Percentiles rank a stretch among this genome's conserved stretches.
Evolutionary conservation across 2,113 vertebrate genomes (phyloP).

Genomic region (Mustelus asterias): DNA sequence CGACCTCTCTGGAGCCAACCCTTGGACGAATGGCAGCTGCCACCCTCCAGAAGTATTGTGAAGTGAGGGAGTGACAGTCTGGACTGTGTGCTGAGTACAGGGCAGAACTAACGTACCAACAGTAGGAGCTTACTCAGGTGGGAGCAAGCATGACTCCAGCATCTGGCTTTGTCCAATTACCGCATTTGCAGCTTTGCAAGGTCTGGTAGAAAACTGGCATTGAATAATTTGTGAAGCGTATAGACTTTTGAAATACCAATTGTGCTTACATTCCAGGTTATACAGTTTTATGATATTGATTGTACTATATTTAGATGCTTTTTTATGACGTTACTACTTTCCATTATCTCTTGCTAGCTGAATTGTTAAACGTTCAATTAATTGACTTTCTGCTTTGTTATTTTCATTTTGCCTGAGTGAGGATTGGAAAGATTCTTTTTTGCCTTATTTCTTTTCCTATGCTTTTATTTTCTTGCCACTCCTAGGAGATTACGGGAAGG

Average conservation of each 20-base stretch:
- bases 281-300: neutral
- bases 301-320: neutral
- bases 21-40: neutral
- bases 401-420: neutral
- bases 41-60: neutral
- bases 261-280: neutral
- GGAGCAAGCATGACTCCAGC: neutral
- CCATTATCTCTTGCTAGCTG: neutral
- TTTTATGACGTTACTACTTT: neutral
- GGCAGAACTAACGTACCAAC: neutral
- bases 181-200: neutral
- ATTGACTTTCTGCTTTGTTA: neutral
- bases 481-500: neutral
- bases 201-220: neutral
- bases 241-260: neutral
- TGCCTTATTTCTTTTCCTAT: neutral
- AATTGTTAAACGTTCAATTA: neutral
- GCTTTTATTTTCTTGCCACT: neutral
- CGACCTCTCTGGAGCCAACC: neutral
- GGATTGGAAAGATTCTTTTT: neutral
- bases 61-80: neutral
- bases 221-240: neutral
- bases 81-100: no score
- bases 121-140: neutral
- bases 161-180: slow-evolving; percentile 6